Base-by-base conservation (phyloP, 2,888 invertebrate genomes). In the Andrena haemorrhoa region DNA sequence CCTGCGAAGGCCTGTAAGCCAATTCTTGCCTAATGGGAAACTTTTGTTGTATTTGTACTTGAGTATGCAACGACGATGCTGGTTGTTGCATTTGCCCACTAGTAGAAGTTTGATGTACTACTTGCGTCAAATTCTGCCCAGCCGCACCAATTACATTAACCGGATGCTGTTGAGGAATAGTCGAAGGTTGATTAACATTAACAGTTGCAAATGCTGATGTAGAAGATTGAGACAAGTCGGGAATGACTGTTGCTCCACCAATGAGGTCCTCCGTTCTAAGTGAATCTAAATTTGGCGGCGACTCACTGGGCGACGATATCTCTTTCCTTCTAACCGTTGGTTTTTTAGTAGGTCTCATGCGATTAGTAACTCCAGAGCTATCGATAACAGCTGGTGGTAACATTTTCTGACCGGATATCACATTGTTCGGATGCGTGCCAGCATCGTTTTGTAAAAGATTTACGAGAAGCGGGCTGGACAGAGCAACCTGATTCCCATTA, bases 371-470 rank as follows among this genome's bases (percentile, higher is more conserved):
- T 69, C 89, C 88, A 12, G 90, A 87, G 33, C 89, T 89, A 41
- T 94, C 93, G 2, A 92, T 91, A 7, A 91, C 88, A 20, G 92
- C 91, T 10, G 93, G 93, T 20, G 93, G 93, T 70, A 92, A 88
- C 93, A 94, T 93, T 79, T 94, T 94, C 33, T 91, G 93, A 71
- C 88, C 90, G 8, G 91, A 74, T 49, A 90, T 86, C 29, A 89
- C 88, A 53, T 91, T 92, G 74, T 92, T 92, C 23, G 92, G 90
- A 82, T 93, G 95, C 82, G 95, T 90, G 53, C 92, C 91, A 65
- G 95, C 97, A 91, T 98, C 98, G 92, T 97, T 98, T 94, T 98
- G 98, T 89, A 98, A 95, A 88, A 98, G 94, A 94, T 98, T 98
- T 47, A 98, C 98, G 86, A 98, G 95, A 87, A 98, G 94, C 29